Evolutionary conservation across 2,113 vertebrate genomes (phyloP), one percentile per base, ranked within the genome.

Genomic region (Stegostoma tigrinum): DNA sequence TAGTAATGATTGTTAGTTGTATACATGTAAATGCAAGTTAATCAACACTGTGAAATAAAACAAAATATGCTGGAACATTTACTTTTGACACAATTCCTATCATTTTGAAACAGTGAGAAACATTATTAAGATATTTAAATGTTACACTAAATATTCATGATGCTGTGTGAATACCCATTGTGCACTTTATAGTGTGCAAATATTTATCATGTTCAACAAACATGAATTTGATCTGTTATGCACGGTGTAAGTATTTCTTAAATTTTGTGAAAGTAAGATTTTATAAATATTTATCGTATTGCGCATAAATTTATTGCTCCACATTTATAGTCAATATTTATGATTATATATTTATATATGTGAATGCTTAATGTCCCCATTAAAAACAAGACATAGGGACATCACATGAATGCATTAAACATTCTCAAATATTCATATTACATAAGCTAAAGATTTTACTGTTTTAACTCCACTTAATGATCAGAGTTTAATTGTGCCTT

Each of bases 381-480:
- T 87, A 87, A 87, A 52, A 27, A 52, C 48, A 23, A 87, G 24
- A 52, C 85, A 87, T 27, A 87, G 42, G 23, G 48, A 87, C 45
- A 8, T 52, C 42, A 45, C 45, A 21, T 86, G 38, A 45, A 80
- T 38, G 38, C 34, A 17, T 83, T 83, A 83, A 24, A 24, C 42
- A 52, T 48, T 86, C 6, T 0, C 2, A 8, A 19, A 52, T 52
- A 87, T 52, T 52, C 85, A 27, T 87, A 12, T 7, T 27, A 7
- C 24, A 48, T 27, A 52, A 87, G 8, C 24, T 87, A 52, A 27
- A 87, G 48, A 52, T 42, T 24, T 48, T 30, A 30, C 7, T 87
- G 21, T 87, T 87, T 87, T 52, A 87, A 52, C 45, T 87, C 85
- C 85, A 87, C 45, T 87, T 83, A 38, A 83, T 83, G 38, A 83